Conservation (phyloP, 30 jellyfish, hydroid and myxozoan genomes). For the Hydra vulgaris region DNA sequence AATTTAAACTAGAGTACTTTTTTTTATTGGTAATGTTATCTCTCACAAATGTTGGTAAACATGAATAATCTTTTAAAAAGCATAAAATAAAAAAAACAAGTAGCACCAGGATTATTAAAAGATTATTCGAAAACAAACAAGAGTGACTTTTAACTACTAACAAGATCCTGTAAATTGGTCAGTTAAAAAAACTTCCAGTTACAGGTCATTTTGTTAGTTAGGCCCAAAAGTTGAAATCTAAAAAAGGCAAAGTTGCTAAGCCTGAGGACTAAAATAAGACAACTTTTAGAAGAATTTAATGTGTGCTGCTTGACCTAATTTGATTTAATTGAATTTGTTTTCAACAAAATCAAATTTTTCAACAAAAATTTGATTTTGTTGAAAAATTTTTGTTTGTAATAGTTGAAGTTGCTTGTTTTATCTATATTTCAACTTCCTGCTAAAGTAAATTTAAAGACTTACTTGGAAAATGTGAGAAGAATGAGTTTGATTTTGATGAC, state of each 20-base stretch:
- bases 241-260: not conserved
- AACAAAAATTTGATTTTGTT: conserved; percentile 17
- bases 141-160: not conserved
- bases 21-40: not conserved
- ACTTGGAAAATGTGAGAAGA: not conserved
- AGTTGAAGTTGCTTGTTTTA: conserved; percentile 19
- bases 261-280: conserved; percentile 5
- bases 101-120: not conserved
- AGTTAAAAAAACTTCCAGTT: not conserved
- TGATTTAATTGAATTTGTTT: no score
- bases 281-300: conserved; percentile 12
- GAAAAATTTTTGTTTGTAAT: conserved; percentile 20
- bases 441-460: conserved; percentile 1
- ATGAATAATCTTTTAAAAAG: not conserved
- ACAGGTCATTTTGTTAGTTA: not conserved
- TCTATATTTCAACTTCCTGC: not conserved
- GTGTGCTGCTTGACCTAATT: conserved; percentile 15
- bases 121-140: not conserved
- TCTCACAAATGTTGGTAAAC: conserved; percentile 2
- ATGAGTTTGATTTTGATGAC: conserved; percentile 1
- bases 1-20: not conserved
- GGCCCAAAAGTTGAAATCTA: not conserved
- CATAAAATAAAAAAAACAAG: not conserved
- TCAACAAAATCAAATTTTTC: no score
- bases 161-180: not conserved